Evolutionary conservation across 2,113 vertebrate genomes (phyloP), one percentile per base, ranked within the genome.

Genomic region (Pyrgilauda ruficollis): DNA sequence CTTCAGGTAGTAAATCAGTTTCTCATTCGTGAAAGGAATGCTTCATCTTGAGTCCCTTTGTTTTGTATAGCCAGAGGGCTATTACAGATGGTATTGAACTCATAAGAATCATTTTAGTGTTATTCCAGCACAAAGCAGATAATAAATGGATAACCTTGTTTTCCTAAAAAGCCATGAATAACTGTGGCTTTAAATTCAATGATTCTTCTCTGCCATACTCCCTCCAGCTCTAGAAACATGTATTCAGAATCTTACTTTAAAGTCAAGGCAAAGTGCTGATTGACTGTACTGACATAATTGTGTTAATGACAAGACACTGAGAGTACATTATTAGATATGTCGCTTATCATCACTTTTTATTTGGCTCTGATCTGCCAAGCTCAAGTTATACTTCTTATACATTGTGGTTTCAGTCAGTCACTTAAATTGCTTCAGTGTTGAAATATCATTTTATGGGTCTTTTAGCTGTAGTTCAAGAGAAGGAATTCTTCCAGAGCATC

Each of bases 221-320:
- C 63, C 78, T 97, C 91, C 63, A 93, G 97, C 85, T 97, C 96
- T 96, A 92, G 97, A 97, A 97, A 94, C 87, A 33, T 59, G 56
- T 87, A 97, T 97, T 97, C 94, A 96, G 69, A 97, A 74, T 94
- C 94, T 26, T 83, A 73, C 91, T 97, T 97, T 96, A 97, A 97
- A 98, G 97, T 98, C 97, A 98, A 97, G 97, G 96, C 95, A 96
- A 96, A 83, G 96, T 96, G 97, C 96, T 97, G 98, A 98, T 98
- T 97, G 98, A 98, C 95, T 97, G 92, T 96, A 91, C 95, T 97
- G 97, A 97, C 98, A 97, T 98, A 98, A 98, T 98, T 98, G 96
- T 98, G 97, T 95, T 98, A 98, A 98, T 98, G 97, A 97, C 97
- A 98, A 97, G 97, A 98, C 93, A 84, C 61, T 94, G 87, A 87